Evolutionary conservation across 2,797 vertebrate species (phyloP).

Genomic region (Eupleurogrammus muticus): DNA sequence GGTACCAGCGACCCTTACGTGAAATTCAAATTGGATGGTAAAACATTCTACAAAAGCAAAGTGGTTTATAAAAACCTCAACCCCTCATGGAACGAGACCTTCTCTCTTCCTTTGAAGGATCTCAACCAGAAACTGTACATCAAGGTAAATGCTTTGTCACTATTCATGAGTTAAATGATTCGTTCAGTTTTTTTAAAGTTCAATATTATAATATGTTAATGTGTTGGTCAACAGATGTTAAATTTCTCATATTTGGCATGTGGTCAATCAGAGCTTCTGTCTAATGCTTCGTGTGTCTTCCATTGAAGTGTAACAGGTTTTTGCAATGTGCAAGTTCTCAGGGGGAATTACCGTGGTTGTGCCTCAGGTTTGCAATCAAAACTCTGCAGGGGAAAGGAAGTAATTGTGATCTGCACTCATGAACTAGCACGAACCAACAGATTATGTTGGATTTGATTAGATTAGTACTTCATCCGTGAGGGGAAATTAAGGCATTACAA

Average conservation of each 20-base stretch:
- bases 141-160: conserved; percentile 83
- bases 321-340: not conserved
- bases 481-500: no score
- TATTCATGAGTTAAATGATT: not conserved
- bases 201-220: not conserved
- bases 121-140: conserved; percentile 91
- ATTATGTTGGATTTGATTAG: no score
- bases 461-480: no score
- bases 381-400: not conserved
- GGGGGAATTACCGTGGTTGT: not conserved
- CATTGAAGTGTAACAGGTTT: not conserved
- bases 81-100: conserved; percentile 93
- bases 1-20: conserved; percentile 98
- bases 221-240: not conserved
- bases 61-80: conserved; percentile 95
- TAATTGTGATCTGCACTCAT: not conserved
- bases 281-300: not conserved
- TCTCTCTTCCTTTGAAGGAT: conserved; percentile 90
- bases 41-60: conserved; percentile 96
- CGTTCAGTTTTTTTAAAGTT: not conserved
- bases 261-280: not conserved
- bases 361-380: not conserved
- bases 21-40: conserved; percentile 95
- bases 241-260: not conserved
- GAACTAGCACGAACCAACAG: not conserved